Evolutionary conservation across 92 coral and sea anemone genomes (phyloP).

Genomic region (Scolanthus callimorphus): DNA sequence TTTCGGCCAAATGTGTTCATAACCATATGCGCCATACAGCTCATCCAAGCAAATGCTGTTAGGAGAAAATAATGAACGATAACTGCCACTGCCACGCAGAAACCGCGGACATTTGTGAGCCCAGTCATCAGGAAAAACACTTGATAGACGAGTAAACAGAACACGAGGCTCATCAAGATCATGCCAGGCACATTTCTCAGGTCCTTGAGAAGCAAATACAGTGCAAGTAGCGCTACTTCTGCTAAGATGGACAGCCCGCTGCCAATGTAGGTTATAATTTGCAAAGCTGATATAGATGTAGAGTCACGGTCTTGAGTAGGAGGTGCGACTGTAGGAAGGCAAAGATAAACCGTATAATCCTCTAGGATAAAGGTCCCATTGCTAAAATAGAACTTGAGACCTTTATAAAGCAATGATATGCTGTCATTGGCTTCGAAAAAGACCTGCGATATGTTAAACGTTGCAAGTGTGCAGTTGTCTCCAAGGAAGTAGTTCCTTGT

Average conservation of each 20-base stretch:
- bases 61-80: constrained; percentile 29
- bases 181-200: constrained; percentile 40
- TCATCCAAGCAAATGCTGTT: constrained; percentile 45
- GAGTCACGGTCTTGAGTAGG: neutral
- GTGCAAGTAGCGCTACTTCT: constrained; percentile 9
- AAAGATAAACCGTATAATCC: neutral
- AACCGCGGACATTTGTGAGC: constrained; percentile 9
- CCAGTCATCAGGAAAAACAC: neutral
- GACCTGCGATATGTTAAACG: constrained; percentile 1
- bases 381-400: neutral
- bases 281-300: neutral
- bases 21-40: constrained; percentile 35
- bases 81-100: constrained; percentile 21
- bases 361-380: constrained; percentile 3
- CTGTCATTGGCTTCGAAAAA: neutral
- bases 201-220: constrained; percentile 10
- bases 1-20: constrained; percentile 39
- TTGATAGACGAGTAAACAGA: constrained; percentile 26
- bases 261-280: constrained; percentile 15
- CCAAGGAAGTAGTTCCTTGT: neutral
- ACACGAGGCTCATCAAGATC: constrained; percentile 25
- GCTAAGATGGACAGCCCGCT: constrained; percentile 16
- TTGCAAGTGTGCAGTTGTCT: constrained; percentile 1
- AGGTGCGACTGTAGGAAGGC: neutral
- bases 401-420: neutral